Evolutionary conservation across 2,888 invertebrate genomes (phyloP), one percentile per base, ranked within the genome.

Genomic region (Nomada ruficornis): DNA sequence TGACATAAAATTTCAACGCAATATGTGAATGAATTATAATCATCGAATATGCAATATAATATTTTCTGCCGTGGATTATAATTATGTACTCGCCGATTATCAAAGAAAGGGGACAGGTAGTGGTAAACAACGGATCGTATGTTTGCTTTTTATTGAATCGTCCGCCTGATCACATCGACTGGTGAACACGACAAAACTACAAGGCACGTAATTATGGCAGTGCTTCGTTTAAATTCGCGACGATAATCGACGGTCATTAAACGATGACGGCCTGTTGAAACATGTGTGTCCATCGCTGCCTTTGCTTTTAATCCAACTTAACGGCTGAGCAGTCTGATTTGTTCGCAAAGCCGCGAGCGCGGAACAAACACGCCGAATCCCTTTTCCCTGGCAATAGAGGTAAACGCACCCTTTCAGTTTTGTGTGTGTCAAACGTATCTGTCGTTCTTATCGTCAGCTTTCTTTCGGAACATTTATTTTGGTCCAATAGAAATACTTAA

Each of bases 181-280:
- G 67, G 82, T 71, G 77, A 82, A 72, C 76, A 64, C 60, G 82
- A 68, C 82, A 85, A 87, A 81, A 80, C 72, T 85, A 74, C 59
- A 80, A 77, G 77, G 82, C 71, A 62, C 71, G 65, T 76, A 83
- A 80, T 85, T 85, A 83, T 77, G 71, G 50, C 54, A 77, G 74
- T 59, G 83, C 77, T 83, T 80, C 80, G 83, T 87, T 86, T 83
- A 82, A 81, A 88, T 82, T 80, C 77, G 18, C 70, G 76, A 72
- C 79, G 86, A 88, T 88, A 87, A 87, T 87, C 86, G 86, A 82
- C 79, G 82, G 65, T 82, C 82, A 83, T 85, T 86, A 80, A 83
- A 82, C 72, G 74, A 74, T 68, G 64, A 54, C 59, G 69, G 23
- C 29, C 50, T 42, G 20, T 26, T 13, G 23, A 64, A 71, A 13